phyloP scores from a whole-genome alignment of 2,797 vertebrate genomes.

The Arctocebus calabarensis region DNA sequence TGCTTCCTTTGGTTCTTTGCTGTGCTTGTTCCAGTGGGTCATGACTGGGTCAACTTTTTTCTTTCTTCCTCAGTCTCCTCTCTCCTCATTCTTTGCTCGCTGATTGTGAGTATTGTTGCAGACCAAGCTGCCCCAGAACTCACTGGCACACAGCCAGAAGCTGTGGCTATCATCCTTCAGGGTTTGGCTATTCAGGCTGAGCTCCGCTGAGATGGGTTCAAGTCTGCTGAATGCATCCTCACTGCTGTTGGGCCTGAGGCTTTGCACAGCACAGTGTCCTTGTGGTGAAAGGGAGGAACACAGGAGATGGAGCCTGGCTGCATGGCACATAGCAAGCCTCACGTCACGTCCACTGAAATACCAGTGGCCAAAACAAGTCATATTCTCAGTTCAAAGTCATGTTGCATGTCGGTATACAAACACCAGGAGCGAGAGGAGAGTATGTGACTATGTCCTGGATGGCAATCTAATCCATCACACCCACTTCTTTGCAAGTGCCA shows the following conservation, averaged over 20 bases:
- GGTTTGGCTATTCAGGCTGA: neutral
- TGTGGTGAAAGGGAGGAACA: neutral
- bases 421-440: neutral
- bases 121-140: neutral
- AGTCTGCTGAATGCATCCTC: neutral
- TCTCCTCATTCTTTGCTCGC: neutral
- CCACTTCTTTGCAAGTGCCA: neutral
- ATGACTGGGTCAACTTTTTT: neutral
- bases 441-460: neutral
- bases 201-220: neutral
- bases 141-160: neutral
- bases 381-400: neutral
- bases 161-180: neutral
- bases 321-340: neutral
- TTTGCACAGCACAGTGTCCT: neutral
- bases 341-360: neutral
- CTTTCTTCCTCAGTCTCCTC: neutral
- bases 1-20: neutral
- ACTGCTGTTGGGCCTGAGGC: neutral
- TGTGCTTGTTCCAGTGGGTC: neutral
- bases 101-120: neutral
- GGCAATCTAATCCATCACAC: neutral
- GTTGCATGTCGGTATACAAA: neutral
- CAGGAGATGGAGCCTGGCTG: neutral
- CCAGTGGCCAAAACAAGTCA: neutral